Conservation (phyloP, 2,797 vertebrate genomes). For the Scyliorhinus canicula region DNA sequence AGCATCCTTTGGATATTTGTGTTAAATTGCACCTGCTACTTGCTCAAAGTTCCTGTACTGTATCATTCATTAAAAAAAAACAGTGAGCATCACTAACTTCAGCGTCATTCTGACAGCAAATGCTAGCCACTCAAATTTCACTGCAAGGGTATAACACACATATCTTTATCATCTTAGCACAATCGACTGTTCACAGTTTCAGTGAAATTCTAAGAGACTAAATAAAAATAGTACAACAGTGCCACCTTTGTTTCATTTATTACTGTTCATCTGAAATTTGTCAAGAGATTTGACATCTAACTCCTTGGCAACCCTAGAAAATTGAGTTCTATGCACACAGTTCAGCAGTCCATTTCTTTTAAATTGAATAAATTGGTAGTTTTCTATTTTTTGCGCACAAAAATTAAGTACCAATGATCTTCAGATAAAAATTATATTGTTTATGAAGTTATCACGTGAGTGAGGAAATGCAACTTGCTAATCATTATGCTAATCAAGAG, state of each 20-base stretch:
- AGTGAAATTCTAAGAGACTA: neutral
- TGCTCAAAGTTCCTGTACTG: neutral
- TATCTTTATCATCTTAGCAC: neutral
- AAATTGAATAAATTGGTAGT: neutral
- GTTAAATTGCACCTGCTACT: neutral
- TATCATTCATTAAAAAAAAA: neutral
- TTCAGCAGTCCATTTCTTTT: neutral
- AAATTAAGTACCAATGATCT: neutral
- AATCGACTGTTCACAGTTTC: neutral
- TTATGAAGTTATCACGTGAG: neutral
- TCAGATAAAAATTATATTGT: neutral
- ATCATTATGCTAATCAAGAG: neutral
- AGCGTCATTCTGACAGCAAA: neutral
- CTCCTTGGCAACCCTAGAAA: neutral
- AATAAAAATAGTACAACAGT: slow-evolving; percentile 24
- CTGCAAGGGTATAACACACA: neutral
- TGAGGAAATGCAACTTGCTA: neutral
- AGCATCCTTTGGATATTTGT: neutral
- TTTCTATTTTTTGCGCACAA: neutral
- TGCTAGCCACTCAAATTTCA: neutral
- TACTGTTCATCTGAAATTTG: neutral
- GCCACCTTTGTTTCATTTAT: slow-evolving; percentile 2
- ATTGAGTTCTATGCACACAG: neutral
- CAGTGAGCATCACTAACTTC: neutral
- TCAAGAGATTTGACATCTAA: neutral